These are phyloP conservation scores for Psococerastis gibbosa DNA, from an alignment of 2,888 invertebrate species.

Conservation along the genomic window DNA sequence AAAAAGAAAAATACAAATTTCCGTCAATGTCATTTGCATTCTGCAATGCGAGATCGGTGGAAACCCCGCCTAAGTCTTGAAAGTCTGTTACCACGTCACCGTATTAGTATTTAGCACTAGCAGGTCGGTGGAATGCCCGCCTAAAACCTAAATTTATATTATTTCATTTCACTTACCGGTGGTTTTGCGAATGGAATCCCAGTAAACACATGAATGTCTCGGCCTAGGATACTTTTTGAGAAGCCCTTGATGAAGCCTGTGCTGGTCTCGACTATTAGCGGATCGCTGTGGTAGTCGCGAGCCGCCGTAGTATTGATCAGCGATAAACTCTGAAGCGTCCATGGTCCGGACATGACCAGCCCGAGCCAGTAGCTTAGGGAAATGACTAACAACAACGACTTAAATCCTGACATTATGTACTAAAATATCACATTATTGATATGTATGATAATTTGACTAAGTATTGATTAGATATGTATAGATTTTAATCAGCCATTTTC, in stretches of 20 bases:
- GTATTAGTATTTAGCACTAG: too few species aligned
- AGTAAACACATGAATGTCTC: constrained; percentile 71
- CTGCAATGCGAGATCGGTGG: too few species aligned
- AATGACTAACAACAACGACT: too few species aligned
- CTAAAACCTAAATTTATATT: too few species aligned
- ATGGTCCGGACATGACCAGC: background rate
- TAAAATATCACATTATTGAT: background rate
- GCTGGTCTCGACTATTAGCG: constrained; percentile 64
- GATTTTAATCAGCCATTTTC: background rate
- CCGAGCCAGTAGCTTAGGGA: too few species aligned
- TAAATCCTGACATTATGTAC: too few species aligned
- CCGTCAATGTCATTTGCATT: too few species aligned
- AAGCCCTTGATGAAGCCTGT: constrained; percentile 65
- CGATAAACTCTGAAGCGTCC: constrained; percentile 7
- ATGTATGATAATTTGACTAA: background rate
- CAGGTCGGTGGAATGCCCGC: too few species aligned
- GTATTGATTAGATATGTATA: background rate
- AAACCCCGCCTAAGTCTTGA: too few species aligned
- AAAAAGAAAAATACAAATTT: too few species aligned
- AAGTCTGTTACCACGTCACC: too few species aligned
- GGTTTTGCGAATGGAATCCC: constrained; percentile 86
- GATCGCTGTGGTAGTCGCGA: constrained; percentile 37
- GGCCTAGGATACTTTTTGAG: constrained; percentile 59
- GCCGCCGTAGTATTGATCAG: constrained; percentile 14
- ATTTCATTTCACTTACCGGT: constrained; percentile 32